These are phyloP conservation scores for Ageneiosus marmoratus DNA, from an alignment of 2,113 vertebrate species.

Conservation along the genomic window DNA sequence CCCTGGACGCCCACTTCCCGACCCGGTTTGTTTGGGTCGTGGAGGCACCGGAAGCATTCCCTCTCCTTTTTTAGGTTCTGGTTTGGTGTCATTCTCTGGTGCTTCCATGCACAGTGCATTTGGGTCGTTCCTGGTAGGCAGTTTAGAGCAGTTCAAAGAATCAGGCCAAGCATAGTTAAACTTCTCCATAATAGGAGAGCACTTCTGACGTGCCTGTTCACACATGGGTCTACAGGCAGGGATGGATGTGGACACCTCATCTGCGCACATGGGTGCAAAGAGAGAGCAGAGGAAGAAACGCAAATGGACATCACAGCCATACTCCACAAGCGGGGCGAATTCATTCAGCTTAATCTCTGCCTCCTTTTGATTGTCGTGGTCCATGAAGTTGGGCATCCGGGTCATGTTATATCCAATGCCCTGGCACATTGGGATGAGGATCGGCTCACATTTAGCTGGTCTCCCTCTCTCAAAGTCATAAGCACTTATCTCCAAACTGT, in stretches of 20 bases:
- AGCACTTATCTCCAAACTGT: slow-evolving; percentile 82
- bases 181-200: slow-evolving; percentile 94
- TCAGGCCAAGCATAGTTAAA: slow-evolving; percentile 97
- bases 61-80: slow-evolving; percentile 79
- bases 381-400: slow-evolving; percentile 95
- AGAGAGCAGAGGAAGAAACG: slow-evolving; percentile 98
- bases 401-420: slow-evolving; percentile 98
- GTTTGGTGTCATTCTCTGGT: slow-evolving; percentile 86
- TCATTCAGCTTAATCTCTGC: slow-evolving; percentile 90
- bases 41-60: slow-evolving; percentile 84
- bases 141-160: slow-evolving; percentile 87
- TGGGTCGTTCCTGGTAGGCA: slow-evolving; percentile 94
- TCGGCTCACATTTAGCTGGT: slow-evolving; percentile 89
- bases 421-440: slow-evolving; percentile 93
- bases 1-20: slow-evolving; percentile 54
- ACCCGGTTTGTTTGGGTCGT: slow-evolving; percentile 75
- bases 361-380: slow-evolving; percentile 90
- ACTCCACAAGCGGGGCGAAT: slow-evolving; percentile 92
- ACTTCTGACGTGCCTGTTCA: slow-evolving; percentile 90
- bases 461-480: slow-evolving; percentile 85
- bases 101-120: slow-evolving; percentile 98
- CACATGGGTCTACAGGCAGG: slow-evolving; percentile 98
- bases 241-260: slow-evolving; percentile 96
- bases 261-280: slow-evolving; percentile 96
- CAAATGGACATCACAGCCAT: slow-evolving; percentile 93